A percentile compares a stretch with the other conserved stretches of the same genome.
Evolutionary conservation across 2,113 vertebrate genomes (phyloP).

Genomic region (Colossoma macropomum): DNA sequence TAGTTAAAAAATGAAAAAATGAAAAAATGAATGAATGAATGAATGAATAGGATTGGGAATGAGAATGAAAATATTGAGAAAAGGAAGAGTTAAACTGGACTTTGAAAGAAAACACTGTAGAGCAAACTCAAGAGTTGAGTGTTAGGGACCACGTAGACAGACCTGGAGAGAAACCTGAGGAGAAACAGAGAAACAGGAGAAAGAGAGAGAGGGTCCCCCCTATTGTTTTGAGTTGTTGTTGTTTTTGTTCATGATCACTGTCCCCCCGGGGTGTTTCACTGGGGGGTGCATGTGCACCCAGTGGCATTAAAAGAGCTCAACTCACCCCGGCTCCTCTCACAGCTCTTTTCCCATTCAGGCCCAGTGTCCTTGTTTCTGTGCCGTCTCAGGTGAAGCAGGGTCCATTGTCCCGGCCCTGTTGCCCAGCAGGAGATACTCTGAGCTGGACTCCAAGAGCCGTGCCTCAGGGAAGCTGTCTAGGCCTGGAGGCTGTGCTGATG

Average conservation of each 20-base stretch:
- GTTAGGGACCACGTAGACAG: not conserved
- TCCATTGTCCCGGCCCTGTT: constrained; percentile 22
- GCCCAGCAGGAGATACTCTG: constrained; percentile 44
- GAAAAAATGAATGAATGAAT: no score
- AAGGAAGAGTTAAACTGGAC: no score
- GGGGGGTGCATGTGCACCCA: constrained; percentile 54
- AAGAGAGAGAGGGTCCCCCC: constrained; percentile 18
- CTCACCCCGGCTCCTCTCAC: constrained; percentile 36
- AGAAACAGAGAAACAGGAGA: constrained; percentile 35
- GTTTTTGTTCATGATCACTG: constrained; percentile 31
- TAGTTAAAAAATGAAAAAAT: no score
- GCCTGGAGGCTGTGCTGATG: constrained; percentile 34
- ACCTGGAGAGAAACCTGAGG: constrained; percentile 19
- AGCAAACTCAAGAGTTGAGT: not conserved
- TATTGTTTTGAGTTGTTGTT: constrained; percentile 50
- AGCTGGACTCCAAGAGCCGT: constrained; percentile 19
- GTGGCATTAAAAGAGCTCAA: not conserved
- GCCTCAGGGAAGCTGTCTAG: constrained; percentile 32
- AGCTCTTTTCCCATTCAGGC: constrained; percentile 36
- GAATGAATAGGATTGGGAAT: no score
- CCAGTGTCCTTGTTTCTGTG: not conserved
- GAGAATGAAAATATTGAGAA: no score
- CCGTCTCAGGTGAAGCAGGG: constrained; percentile 29
- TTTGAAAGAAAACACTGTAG: constrained; percentile 3
- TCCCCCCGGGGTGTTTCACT: constrained; percentile 1